Evolutionary conservation across 2,888 invertebrate species (phyloP), one percentile per base, ranked within the genome.

Genomic region (Cerceris rybyensis): DNA sequence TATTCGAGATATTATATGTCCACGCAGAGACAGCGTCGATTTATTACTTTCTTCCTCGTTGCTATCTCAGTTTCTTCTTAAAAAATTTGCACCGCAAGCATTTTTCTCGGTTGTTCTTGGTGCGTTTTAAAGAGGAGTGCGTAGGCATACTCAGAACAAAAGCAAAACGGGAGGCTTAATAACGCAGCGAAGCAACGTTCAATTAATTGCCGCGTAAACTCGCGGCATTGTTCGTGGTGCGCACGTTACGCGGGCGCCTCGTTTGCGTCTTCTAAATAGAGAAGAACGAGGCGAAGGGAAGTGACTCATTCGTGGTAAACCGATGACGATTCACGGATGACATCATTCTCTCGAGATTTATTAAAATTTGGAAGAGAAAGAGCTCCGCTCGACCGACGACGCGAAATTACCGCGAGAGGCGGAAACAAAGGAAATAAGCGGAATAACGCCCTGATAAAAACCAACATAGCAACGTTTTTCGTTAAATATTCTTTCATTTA

Each of bases 281-380:
- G 79, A 73, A 59, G 79, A 72, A 73, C 41, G 46, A 60, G 61
- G 54, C 74, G 60, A 71, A 70, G 78, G 78, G 78, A 84, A 85
- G 61, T 85, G 85, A 84, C 39, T 85, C 84, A 85, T 66, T 78
- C 72, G 66, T 49, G 70, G 65, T 70, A 54, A 78, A 70, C 74
- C 72, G 72, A 77, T 77, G 75, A 71, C 72, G 74, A 70, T 70
- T 55, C 60, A 50, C 13, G 54, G 71, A 80, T 84, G 81, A 84
- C 84, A 82, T 84, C 81, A 80, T 42, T 66, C 70, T 11, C 70
- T 11, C 11, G 55, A 14, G 70, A 73, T 65, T 78, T 70, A 70
- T 65, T 67, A 70, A 83, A 83, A 83, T 84, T 80, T 66, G 57
- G 66, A 55, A 63, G 70, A 17, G 58, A 50, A 55, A 63, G 70